These are phyloP conservation scores for Egretta garzetta DNA, from an alignment of 2,113 vertebrate species.

Conservation along the genomic window DNA sequence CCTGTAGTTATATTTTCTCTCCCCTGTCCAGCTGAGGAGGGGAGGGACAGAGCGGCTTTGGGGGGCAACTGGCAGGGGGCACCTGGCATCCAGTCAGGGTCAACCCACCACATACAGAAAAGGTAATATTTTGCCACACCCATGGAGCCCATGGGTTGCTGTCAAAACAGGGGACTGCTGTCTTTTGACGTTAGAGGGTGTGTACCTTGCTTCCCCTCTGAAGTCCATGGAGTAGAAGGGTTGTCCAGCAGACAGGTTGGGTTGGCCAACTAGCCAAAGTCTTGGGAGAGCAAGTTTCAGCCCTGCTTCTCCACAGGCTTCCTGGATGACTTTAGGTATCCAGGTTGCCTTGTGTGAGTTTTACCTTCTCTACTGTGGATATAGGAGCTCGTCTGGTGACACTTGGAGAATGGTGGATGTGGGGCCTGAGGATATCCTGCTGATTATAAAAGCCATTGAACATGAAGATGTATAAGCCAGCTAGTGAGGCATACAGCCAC, in stretches of 20 bases:
- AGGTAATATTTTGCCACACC: not conserved
- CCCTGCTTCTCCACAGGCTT: not conserved
- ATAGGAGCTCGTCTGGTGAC: not conserved
- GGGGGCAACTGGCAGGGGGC: not conserved
- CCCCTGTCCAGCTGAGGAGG: not conserved
- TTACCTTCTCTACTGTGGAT: not conserved
- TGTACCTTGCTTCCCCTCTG: not conserved
- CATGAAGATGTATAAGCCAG: not conserved
- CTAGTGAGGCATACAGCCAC: not conserved
- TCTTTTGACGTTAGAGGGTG: rapidly evolving
- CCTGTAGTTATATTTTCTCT: not conserved
- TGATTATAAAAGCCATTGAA: not conserved
- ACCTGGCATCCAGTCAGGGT: not conserved
- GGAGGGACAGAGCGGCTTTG: not conserved
- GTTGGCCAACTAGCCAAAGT: too few relatives aligned
- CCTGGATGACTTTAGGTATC: not conserved
- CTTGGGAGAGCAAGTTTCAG: not conserved
- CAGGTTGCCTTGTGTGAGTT: not conserved
- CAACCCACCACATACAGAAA: not conserved
- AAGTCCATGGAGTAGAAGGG: not conserved
- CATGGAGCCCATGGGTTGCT: not conserved
- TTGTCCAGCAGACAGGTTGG: not conserved
- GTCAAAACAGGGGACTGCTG: too few relatives aligned
- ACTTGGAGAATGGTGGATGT: not conserved
- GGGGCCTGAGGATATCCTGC: not conserved